Conservation (phyloP, 2,113 vertebrate species). For the Noctilio leporinus region DNA sequence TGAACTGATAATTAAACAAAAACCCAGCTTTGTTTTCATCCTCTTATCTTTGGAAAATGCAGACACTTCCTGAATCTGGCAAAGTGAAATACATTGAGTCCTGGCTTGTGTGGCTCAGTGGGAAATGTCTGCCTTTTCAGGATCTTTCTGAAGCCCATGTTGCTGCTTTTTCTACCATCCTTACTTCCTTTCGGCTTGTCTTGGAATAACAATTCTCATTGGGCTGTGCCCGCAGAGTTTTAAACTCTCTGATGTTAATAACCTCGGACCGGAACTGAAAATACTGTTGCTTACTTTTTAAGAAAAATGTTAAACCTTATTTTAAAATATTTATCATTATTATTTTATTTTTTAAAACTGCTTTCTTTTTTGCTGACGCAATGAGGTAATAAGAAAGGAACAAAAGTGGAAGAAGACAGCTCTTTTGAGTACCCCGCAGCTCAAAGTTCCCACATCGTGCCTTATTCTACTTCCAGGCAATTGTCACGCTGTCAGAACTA, state of each 20-base stretch:
- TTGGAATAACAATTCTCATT: not conserved
- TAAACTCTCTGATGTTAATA: not conserved
- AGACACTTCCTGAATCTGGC: not conserved
- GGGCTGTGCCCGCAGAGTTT: not conserved
- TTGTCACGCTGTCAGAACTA: not conserved
- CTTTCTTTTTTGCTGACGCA: not conserved
- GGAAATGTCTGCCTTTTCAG: not conserved
- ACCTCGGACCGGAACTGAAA: not conserved
- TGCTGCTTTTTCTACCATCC: not conserved
- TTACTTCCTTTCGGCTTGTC: not conserved
- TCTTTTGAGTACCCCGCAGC: not conserved
- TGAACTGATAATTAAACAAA: not conserved
- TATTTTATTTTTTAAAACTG: not conserved
- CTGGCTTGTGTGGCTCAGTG: too few relatives aligned
- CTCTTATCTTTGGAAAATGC: conserved; percentile 9
- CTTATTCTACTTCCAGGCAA: not conserved
- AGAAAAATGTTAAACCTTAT: not conserved
- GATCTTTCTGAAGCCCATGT: not conserved
- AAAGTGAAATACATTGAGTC: not conserved
- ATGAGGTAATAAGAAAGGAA: not conserved
- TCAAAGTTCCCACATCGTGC: not conserved
- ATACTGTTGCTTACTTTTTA: not conserved
- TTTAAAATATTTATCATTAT: not conserved
- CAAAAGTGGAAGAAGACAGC: not conserved
- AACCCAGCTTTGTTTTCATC: not conserved